Evolutionary conservation across 2,888 invertebrate species (phyloP).

Genomic region (Carcina quercana): DNA sequence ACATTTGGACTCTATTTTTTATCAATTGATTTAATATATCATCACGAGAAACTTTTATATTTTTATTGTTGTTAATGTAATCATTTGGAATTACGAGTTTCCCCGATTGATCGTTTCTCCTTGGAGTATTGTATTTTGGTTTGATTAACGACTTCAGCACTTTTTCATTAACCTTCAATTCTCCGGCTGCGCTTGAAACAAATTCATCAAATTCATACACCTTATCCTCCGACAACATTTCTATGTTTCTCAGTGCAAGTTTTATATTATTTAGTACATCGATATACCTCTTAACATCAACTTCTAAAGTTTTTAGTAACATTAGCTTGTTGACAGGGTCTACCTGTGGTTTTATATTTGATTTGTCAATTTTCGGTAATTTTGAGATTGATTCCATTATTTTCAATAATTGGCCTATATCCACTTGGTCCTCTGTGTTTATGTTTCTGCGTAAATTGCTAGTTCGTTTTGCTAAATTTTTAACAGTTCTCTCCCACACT

Average conservation of each 20-base stretch:
- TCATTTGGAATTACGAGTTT: background rate
- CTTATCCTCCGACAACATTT: constrained; percentile 24
- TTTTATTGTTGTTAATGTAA: constrained; percentile 1
- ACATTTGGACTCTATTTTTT: constrained; percentile 41
- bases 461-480: constrained; percentile 26
- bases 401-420: too few species aligned
- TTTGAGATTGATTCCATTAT: too few species aligned
- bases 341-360: too few species aligned
- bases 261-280: constrained; percentile 32
- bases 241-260: constrained; percentile 19
- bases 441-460: constrained; percentile 36
- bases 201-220: constrained; percentile 33
- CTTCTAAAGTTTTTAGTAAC: constrained; percentile 40
- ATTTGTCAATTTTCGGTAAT: too few species aligned
- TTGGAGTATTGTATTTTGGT: constrained; percentile 10
- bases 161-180: constrained; percentile 34
- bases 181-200: constrained; percentile 29
- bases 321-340: constrained; percentile 35
- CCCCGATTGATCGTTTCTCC: too few species aligned
- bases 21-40: constrained; percentile 52
- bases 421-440: constrained; percentile 18
- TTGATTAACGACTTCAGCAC: constrained; percentile 26
- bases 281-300: constrained; percentile 32
- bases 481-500: constrained; percentile 51
- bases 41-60: constrained; percentile 38